phyloP scores from a whole-genome alignment of 1,140 invertebrate species.

The Ptiloglossa arizonensis region DNA sequence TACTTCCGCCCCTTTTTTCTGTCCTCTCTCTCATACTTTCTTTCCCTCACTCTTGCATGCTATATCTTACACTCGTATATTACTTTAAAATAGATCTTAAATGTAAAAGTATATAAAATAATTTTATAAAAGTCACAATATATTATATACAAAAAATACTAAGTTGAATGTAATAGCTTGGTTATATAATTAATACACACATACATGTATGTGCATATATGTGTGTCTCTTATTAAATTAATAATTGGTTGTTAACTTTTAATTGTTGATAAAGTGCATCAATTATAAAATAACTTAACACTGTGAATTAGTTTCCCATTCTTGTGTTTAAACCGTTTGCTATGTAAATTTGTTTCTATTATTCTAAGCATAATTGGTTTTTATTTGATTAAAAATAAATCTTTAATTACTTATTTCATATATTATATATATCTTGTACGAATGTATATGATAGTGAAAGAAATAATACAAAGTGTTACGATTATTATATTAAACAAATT shows the following conservation, averaged over 20 bases:
- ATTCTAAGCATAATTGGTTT: background rate
- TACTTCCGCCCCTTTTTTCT: constrained; percentile 48
- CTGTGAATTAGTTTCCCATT: background rate
- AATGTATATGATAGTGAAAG: background rate
- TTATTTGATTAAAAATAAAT: background rate
- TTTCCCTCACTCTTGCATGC: constrained; percentile 28
- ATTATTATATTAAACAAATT: background rate
- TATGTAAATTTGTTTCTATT: background rate
- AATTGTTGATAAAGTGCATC: background rate
- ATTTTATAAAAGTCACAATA: background rate
- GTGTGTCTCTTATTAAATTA: background rate
- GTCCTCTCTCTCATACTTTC: constrained; percentile 32
- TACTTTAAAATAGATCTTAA: background rate
- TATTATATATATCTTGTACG: background rate
- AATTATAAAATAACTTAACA: background rate
- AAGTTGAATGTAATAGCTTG: background rate
- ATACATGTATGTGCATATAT: constrained; percentile 19
- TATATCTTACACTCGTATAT: constrained; percentile 10
- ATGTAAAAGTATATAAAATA: background rate
- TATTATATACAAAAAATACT: background rate
- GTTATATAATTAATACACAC: constrained; percentile 36
- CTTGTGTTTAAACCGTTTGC: background rate
- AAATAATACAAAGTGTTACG: constrained; percentile 3
- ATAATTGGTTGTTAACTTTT: constrained; percentile 6
- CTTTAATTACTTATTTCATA: no score